Conservation (phyloP, 2,113 vertebrate species). For the Gymnobelideus leadbeateri region DNA sequence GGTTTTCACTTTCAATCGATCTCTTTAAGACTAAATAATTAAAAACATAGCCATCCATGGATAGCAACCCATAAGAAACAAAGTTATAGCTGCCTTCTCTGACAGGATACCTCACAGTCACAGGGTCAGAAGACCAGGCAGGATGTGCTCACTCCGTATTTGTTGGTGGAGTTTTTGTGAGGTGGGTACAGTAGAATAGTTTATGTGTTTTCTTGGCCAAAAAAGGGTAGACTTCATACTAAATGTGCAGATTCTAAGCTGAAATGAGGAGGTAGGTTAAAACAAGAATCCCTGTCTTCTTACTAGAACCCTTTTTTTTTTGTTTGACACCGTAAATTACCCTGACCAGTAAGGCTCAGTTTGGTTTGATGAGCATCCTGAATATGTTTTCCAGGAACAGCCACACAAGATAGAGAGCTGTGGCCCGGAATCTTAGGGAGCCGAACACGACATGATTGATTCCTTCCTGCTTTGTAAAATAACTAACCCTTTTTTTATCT, state of each 20-base stretch:
- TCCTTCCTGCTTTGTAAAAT: constrained; percentile 27
- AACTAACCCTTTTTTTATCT: neutral
- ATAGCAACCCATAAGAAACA: neutral
- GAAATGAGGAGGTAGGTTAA: neutral
- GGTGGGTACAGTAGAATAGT: neutral
- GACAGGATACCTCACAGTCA: neutral
- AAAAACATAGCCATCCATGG: neutral
- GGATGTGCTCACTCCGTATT: neutral
- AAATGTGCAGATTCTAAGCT: neutral
- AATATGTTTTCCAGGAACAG: constrained; percentile 28
- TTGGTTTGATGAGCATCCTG: neutral
- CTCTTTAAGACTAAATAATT: neutral
- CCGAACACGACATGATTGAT: neutral
- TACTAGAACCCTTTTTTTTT: neutral
- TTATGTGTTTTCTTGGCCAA: neutral
- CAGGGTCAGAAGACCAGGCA: neutral
- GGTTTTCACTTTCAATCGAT: neutral
- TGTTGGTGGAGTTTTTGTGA: neutral
- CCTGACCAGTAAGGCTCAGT: neutral
- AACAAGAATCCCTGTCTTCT: neutral
- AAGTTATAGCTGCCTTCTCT: neutral
- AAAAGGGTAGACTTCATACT: neutral
- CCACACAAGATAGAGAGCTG: neutral
- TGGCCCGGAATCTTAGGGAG: neutral
- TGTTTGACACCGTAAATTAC: constrained; percentile 10